phyloP scores from a whole-genome alignment of 2,888 invertebrate species.

The Drosophila yooni region DNA sequence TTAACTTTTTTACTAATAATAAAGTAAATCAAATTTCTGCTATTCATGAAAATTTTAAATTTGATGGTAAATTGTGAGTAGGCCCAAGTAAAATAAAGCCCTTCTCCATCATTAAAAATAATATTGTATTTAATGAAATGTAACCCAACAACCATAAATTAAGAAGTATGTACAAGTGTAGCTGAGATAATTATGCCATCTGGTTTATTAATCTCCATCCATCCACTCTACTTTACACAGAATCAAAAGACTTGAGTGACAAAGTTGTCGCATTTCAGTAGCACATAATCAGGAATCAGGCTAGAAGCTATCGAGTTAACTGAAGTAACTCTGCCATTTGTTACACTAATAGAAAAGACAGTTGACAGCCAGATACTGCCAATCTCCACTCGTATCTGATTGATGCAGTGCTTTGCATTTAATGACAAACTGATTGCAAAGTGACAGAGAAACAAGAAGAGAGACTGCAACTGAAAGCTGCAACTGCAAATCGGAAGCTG shows the following conservation, averaged over 20 bases:
- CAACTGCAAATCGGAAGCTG: slow-evolving; percentile 27
- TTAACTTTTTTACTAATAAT: not conserved
- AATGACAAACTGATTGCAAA: slow-evolving; percentile 61
- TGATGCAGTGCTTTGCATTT: slow-evolving; percentile 30
- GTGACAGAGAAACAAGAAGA: slow-evolving; percentile 47
- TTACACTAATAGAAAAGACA: slow-evolving; percentile 21
- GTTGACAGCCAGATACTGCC: slow-evolving; percentile 8
- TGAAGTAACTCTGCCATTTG: slow-evolving; percentile 30
- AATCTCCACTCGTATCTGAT: slow-evolving; percentile 33
- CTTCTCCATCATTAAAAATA: not conserved
- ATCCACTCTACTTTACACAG: not conserved
- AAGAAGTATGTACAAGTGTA: not conserved
- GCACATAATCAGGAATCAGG: slow-evolving; percentile 1
- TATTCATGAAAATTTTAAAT: not conserved
- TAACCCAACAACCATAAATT: not conserved
- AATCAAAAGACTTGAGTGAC: slow-evolving; percentile 24
- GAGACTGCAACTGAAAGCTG: slow-evolving; percentile 4
- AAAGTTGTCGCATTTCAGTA: slow-evolving; percentile 11
- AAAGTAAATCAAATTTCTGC: not conserved
- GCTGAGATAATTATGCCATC: not conserved
- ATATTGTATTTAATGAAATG: too few species aligned
- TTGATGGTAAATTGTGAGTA: not conserved
- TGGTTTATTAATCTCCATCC: not conserved
- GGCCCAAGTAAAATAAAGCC: too few species aligned
- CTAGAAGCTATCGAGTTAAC: slow-evolving; percentile 8